A percentile compares a stretch with the other conserved stretches of the same genome.
Conservation (phyloP, 2,113 vertebrate species). For the Nothobranchius furzeri region DNA sequence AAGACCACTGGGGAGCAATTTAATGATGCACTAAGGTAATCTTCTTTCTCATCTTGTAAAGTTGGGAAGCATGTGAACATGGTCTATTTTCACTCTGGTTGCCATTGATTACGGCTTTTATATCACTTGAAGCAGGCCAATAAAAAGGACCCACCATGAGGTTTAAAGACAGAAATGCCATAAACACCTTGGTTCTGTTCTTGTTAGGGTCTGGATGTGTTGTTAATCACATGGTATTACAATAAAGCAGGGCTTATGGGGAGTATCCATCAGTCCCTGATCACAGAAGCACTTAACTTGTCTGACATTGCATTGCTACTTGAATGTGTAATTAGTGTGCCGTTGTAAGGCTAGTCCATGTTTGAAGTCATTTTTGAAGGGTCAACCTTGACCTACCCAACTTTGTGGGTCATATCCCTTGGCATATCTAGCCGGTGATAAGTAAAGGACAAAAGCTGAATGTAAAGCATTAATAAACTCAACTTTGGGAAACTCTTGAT, state of each 20-base stretch:
- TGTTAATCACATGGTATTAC: slow-evolving; percentile 32
- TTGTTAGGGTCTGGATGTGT: slow-evolving; percentile 33
- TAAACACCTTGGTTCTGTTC: slow-evolving; percentile 33
- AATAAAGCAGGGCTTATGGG: slow-evolving; percentile 8
- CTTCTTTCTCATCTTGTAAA: slow-evolving; percentile 28
- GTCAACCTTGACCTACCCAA: slow-evolving; percentile 13
- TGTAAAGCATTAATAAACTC: neutral
- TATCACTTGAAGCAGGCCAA: slow-evolving; percentile 38
- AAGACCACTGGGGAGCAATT: slow-evolving; percentile 36
- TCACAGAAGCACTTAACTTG: slow-evolving; percentile 22
- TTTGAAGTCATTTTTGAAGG: neutral
- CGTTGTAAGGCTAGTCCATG: slow-evolving; percentile 5
- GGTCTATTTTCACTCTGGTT: slow-evolving; percentile 28
- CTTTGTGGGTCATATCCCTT: neutral
- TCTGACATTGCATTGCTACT: slow-evolving; percentile 21
- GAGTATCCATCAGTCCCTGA: slow-evolving; percentile 6
- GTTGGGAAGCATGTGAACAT: slow-evolving; percentile 1
- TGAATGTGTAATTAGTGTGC: slow-evolving; percentile 37
- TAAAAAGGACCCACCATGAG: slow-evolving; percentile 27
- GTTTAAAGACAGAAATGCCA: slow-evolving; percentile 32
- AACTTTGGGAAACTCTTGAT: neutral
- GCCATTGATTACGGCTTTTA: slow-evolving; percentile 52
- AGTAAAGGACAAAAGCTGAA: neutral
- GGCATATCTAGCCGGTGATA: neutral
- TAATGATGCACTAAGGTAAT: slow-evolving; percentile 20